Evolutionary conservation across 2,113 vertebrate species (phyloP).

Genomic region (Oreotrochilus melanogaster): DNA sequence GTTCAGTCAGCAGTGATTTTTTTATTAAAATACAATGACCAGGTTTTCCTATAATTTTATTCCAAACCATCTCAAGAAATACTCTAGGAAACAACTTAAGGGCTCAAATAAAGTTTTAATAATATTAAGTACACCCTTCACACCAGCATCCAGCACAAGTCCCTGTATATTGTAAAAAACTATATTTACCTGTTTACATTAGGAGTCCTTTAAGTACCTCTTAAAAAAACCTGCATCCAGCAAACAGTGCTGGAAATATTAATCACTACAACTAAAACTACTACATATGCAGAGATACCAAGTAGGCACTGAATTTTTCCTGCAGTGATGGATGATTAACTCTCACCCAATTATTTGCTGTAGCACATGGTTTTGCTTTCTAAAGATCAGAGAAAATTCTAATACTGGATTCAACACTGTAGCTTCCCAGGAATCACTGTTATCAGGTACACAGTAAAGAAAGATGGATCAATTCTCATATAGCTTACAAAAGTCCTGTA

Average conservation of each 20-base stretch:
- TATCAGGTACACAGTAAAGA: background rate
- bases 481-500: background rate
- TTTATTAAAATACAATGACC: background rate
- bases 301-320: background rate
- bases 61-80: background rate
- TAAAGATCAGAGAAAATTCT: background rate
- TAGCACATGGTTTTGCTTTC: background rate
- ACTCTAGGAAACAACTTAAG: background rate
- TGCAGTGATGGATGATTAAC: background rate
- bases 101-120: background rate
- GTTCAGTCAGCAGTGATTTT: background rate
- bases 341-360: background rate
- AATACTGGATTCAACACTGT: background rate
- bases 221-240: background rate
- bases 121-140: background rate
- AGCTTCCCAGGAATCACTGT: background rate
- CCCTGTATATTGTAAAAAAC: background rate
- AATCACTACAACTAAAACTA: slow-evolving; percentile 3
- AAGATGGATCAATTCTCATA: background rate
- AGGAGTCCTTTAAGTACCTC: background rate
- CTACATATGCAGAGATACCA: background rate
- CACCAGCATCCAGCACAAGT: background rate
- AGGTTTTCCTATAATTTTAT: background rate
- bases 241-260: background rate
- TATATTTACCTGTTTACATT: background rate